Evolutionary conservation across 2,797 vertebrate species (phyloP).

Genomic region (Sebastes goodei): DNA sequence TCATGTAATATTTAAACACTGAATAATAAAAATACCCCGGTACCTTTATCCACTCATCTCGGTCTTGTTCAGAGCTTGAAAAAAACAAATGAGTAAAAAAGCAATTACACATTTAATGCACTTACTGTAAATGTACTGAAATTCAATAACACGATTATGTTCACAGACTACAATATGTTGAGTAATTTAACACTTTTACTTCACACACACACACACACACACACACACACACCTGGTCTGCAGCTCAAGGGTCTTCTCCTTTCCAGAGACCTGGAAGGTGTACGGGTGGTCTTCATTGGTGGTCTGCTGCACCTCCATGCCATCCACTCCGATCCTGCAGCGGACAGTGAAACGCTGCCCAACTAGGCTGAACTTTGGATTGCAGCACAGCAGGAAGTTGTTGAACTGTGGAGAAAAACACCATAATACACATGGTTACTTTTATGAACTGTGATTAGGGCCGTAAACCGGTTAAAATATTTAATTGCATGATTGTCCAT

Average conservation of each 20-base stretch:
- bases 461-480: background rate
- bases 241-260: constrained; percentile 88
- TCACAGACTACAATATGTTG: background rate
- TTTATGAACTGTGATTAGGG: background rate
- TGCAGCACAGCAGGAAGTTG: constrained; percentile 92
- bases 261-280: constrained; percentile 91
- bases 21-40: background rate
- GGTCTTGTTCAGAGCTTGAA: constrained; percentile 90
- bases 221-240: constrained; percentile 87
- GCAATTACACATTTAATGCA: background rate
- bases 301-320: constrained; percentile 88
- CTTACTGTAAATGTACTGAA: background rate
- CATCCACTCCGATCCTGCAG: constrained; percentile 84
- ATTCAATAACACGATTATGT: background rate
- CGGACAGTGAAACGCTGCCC: constrained; percentile 88
- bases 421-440: background rate
- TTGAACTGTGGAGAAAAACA: constrained; percentile 85
- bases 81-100: background rate
- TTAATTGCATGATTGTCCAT: fast-evolving
- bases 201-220: constrained; percentile 76
- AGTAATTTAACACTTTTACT: background rate
- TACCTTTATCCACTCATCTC: constrained; percentile 97
- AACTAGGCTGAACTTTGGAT: constrained; percentile 88
- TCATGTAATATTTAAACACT: background rate
- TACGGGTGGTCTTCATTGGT: constrained; percentile 81